Base-by-base conservation (phyloP, 1,140 invertebrate genomes). In the Pseudomyrmex dendroicus region DNA sequence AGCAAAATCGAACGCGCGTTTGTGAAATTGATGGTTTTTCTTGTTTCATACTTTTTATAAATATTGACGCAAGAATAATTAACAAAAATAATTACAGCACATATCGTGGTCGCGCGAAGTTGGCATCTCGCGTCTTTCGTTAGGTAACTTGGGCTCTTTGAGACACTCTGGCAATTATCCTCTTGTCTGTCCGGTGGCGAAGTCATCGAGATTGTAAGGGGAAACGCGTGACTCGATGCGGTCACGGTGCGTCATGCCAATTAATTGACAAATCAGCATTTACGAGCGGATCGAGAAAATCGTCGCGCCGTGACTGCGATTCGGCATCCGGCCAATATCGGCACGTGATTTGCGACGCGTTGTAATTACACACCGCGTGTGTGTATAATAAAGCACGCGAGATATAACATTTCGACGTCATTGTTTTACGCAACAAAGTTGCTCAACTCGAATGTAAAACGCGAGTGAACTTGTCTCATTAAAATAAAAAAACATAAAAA, bases 231-330 rank as follows among this genome's bases (percentile, higher is more conserved):
- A 87, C 74, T 86, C 70, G 70, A 10, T 64, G 20, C 56, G 68
- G 82, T 62, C 48, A 85, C 48, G 48, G 57, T 46, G 77, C 54
- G 70, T 84, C 82, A 64, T 35, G 46, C 66, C 84, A 70, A 83
- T 87, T 87, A 87, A 86, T 86, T 73, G 78, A 83, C 76, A 83
- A 86, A 86, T 87, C 80, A 87, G 74, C 66, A 73, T 87, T 86
- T 83, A 86, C 67, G 54, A 56, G 44, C 56, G 57, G 50, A 70
- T 85, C 84, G 48, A 25, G 12, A 63, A 76, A 67, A 62, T 67
- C 56, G 63, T 35, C 61, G 50, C 56, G 20, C 44, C 64, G 44
- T 48, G 52, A 78, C 48, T 57, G 44, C 15, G 35, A 59, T 78
- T 78, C 63, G 2, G 9, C 59, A 13, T 70, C 44, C 44, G 64